phyloP scores from a whole-genome alignment of 2,113 vertebrate genomes.

The Chaetops frenatus region DNA sequence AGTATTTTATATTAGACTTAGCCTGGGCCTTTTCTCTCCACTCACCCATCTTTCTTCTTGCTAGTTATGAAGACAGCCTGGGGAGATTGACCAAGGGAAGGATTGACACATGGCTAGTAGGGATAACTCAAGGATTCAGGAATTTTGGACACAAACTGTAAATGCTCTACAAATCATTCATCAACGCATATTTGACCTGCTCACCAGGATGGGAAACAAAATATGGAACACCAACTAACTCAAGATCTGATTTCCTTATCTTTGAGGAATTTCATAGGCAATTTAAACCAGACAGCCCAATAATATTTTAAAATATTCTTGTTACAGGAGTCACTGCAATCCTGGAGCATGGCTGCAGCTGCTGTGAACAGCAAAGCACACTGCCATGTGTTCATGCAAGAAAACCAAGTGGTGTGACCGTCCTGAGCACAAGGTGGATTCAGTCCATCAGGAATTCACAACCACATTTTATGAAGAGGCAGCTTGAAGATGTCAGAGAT shows the following conservation, averaged over 20 bases:
- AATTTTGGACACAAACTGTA: not conserved
- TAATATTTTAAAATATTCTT: not conserved
- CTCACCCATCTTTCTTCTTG: not conserved
- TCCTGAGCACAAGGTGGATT: not conserved
- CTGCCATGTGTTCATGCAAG: not conserved
- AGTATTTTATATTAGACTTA: not conserved
- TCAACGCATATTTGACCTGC: not conserved
- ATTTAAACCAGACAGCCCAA: not conserved
- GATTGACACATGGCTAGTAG: not conserved
- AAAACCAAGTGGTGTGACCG: not conserved
- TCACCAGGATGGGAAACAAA: not conserved
- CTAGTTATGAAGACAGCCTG: not conserved
- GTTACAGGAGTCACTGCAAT: not conserved
- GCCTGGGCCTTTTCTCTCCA: not conserved
- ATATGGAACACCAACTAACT: not conserved
- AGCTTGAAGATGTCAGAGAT: not conserved
- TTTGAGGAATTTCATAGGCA: not conserved
- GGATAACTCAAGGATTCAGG: not conserved
- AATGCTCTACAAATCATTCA: not conserved
- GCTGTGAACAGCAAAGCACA: not conserved
- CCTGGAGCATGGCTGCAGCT: not conserved
- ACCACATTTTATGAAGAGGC: not conserved
- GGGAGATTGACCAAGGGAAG: not conserved
- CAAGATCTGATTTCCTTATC: not conserved
- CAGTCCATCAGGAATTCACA: not conserved